Base-by-base conservation (phyloP, 2,113 vertebrate genomes). In the Perccottus glenii region DNA sequence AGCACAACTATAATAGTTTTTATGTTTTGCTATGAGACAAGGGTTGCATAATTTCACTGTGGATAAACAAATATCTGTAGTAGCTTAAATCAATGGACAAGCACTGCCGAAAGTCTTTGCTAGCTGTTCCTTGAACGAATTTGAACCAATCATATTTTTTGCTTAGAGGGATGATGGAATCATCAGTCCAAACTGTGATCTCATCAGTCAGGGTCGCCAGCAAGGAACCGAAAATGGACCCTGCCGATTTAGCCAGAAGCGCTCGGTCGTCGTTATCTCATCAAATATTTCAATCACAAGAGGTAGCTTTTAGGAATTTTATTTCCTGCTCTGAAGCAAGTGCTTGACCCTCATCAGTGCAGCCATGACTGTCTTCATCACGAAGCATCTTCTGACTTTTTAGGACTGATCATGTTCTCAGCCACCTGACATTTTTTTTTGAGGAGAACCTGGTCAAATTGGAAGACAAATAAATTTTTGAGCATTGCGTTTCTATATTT, bases 271-370 rank as follows among this genome's bases (percentile, higher is more conserved):
- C 58, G 75, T 81, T 80, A 81, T 86, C 80, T 88, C 82, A 75
- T 91, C 85, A 78, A 79, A 67, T 63, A 73, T 85, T 87, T 88
- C 89, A 90, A 88, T 89, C 91, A 89, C 85, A 57, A 73, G 67
- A 70, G 78, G 79, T 65, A 65, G 70, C 73, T 82, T 90, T 86
- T 84, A 27, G 66, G 65, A 64, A 66, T 75, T 80, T 73, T 81
- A 72, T 73, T 78, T 85, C 62, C 64, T 45, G 33, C n/a, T 51
- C 57, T 10, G 42, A 46, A 63, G 70, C 42, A 52, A 61, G 70
- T 36, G 51, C 70, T 75, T 83, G 80, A 87, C 85, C 87, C 87
- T 88, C 82, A 90, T 91, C 89, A 92, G 78, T 16, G n/a, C 80
- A 73, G 72, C 72, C 68, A 44, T 72, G 53, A 55, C 56, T 64